Evolutionary conservation across 2,888 invertebrate genomes (phyloP).

Genomic region (Cheilosia urbana): DNA sequence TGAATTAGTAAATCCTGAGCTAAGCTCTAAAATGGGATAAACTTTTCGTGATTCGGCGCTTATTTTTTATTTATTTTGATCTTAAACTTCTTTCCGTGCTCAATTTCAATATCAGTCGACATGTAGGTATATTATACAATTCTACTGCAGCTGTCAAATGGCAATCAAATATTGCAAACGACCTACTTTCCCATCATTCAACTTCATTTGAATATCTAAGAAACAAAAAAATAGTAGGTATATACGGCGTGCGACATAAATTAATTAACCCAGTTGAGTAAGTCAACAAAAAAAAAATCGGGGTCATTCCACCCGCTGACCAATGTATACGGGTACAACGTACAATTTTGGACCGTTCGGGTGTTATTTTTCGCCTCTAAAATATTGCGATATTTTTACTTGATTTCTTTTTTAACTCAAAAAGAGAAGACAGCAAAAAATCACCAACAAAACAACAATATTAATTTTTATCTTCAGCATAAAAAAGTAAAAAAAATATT

Average conservation of each 20-base stretch:
- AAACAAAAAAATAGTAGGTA: constrained; percentile 4
- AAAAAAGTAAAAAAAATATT: constrained; percentile 45
- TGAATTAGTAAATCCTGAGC: no score
- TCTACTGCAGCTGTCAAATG: background rate
- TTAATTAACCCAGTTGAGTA: constrained; percentile 72
- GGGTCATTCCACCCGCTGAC: constrained; percentile 74
- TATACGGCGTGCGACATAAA: constrained; percentile 41
- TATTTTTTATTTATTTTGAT: no score
- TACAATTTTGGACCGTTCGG: constrained; percentile 45
- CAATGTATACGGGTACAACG: constrained; percentile 48
- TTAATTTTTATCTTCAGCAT: constrained; percentile 70
- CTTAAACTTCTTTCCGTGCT: no score
- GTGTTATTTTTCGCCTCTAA: constrained; percentile 30
- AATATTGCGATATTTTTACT: constrained; percentile 26
- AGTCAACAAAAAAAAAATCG: constrained; percentile 46
- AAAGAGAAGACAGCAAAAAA: constrained; percentile 27
- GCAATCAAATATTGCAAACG: constrained; percentile 16
- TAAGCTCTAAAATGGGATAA: no score
- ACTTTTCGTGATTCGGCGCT: no score
- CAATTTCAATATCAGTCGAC: no score
- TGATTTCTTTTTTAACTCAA: constrained; percentile 5
- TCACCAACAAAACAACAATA: constrained; percentile 65
- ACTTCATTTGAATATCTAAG: constrained; percentile 2
- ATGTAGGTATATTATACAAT: no score
- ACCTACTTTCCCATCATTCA: constrained; percentile 45